These are phyloP conservation scores for Apogon talboti DNA, from an alignment of 2,797 vertebrate genomes.

Conservation along the genomic window DNA sequence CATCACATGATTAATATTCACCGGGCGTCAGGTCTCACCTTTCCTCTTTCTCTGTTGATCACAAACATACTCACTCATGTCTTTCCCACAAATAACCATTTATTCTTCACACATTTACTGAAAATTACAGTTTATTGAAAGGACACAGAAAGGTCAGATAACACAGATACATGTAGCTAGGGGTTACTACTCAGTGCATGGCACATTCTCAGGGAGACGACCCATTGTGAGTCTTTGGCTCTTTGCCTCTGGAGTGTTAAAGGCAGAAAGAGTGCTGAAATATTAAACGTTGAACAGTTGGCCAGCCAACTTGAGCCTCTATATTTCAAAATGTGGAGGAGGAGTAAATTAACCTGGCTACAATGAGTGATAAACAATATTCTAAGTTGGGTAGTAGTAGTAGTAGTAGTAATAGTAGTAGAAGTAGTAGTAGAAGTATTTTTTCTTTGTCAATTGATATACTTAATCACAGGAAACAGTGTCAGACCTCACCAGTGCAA, in stretches of 20 bases:
- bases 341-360: constrained; percentile 86
- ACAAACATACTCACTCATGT: constrained; percentile 72
- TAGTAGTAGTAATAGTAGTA: constrained; percentile 58
- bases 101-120: constrained; percentile 87
- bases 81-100: constrained; percentile 86
- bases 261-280: constrained; percentile 84
- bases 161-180: constrained; percentile 86
- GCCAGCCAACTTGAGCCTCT: constrained; percentile 88
- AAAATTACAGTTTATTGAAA: constrained; percentile 90
- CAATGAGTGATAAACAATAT: constrained; percentile 80
- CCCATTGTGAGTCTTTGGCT: constrained; percentile 89
- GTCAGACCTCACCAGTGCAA: constrained; percentile 83
- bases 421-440: constrained; percentile 40
- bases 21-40: not conserved
- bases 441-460: constrained; percentile 71
- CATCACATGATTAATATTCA: constrained; percentile 32
- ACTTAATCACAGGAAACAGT: constrained; percentile 78
- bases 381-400: constrained; percentile 76
- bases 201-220: constrained; percentile 89
- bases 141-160: constrained; percentile 85
- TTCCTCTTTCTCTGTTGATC: constrained; percentile 35
- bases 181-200: constrained; percentile 89
- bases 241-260: constrained; percentile 84
- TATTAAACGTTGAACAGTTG: constrained; percentile 87
- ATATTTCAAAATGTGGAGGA: constrained; percentile 81